Evolutionary conservation across 2,888 invertebrate genomes (phyloP).

Genomic region (Electrophaes corylata): DNA sequence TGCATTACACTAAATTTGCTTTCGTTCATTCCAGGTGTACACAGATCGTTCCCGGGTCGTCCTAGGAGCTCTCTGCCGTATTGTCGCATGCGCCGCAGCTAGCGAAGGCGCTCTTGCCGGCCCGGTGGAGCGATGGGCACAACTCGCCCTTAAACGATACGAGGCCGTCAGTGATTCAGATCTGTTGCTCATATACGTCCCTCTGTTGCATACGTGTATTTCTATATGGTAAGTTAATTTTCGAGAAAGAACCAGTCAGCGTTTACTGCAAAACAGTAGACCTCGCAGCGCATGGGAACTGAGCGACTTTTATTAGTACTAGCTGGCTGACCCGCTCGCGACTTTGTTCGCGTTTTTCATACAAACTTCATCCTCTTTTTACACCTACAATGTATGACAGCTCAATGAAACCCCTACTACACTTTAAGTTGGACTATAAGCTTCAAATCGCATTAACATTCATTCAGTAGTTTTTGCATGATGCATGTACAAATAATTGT

Average conservation of each 20-base stretch:
- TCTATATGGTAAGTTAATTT: slow-evolving; percentile 81
- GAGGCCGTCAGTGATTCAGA: slow-evolving; percentile 90
- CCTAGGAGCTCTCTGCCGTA: slow-evolving; percentile 86
- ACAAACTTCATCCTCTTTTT: too few relatives aligned
- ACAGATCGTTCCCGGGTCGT: slow-evolving; percentile 89
- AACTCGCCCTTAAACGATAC: slow-evolving; percentile 87
- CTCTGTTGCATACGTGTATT: slow-evolving; percentile 87
- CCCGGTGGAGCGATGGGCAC: slow-evolving; percentile 87
- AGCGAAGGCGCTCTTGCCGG: slow-evolving; percentile 82
- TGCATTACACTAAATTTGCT: neutral
- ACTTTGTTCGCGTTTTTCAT: too few relatives aligned
- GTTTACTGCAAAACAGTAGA: too few relatives aligned
- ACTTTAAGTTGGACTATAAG: too few relatives aligned
- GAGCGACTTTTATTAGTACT: too few relatives aligned
- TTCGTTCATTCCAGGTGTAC: slow-evolving; percentile 72
- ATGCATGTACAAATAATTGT: too few relatives aligned
- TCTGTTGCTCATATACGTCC: slow-evolving; percentile 87
- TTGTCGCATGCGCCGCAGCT: slow-evolving; percentile 85
- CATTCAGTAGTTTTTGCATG: too few relatives aligned
- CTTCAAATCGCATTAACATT: too few relatives aligned
- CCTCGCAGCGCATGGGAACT: too few relatives aligned
- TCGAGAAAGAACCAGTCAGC: neutral
- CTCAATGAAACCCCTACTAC: too few relatives aligned
- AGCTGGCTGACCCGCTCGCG: too few relatives aligned
- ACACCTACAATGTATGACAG: too few relatives aligned